phyloP scores from a whole-genome alignment of 2,113 vertebrate genomes.

The Hoplias malabaricus region DNA sequence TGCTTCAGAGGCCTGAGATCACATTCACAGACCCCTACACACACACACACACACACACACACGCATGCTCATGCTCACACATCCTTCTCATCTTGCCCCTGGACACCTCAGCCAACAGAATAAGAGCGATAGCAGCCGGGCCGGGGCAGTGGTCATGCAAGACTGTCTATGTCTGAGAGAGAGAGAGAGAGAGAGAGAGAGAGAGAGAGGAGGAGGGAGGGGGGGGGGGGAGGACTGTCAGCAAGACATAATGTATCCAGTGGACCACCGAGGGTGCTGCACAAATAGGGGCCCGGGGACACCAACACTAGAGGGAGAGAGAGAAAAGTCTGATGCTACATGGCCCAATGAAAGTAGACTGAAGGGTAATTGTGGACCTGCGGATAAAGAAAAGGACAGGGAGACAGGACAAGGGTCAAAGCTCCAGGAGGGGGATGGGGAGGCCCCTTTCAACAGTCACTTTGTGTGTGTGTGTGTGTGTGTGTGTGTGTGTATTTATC shows the following conservation, averaged over 20 bases:
- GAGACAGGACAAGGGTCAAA: constrained; percentile 34
- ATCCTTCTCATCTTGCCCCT: constrained; percentile 42
- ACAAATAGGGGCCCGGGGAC: constrained; percentile 39
- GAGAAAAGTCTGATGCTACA: constrained; percentile 13
- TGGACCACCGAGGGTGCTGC: constrained; percentile 46
- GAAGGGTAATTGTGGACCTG: constrained; percentile 39
- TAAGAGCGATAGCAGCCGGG: constrained; percentile 29
- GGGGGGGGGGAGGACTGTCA: constrained; percentile 28
- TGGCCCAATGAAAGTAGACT: constrained; percentile 34
- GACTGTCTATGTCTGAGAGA: not conserved
- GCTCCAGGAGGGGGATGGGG: constrained; percentile 38
- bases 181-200: not conserved
- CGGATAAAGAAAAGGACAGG: constrained; percentile 32
- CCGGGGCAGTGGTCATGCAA: constrained; percentile 5
- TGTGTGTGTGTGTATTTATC: constrained; percentile 42
- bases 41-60: constrained; percentile 21
- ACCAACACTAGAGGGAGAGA: not conserved
- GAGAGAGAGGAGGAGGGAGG: not conserved
- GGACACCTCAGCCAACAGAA: constrained; percentile 32
- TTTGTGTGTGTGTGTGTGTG: constrained; percentile 35
- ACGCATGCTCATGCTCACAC: constrained; percentile 25
- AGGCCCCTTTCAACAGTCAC: constrained; percentile 34
- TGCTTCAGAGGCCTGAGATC: constrained; percentile 36
- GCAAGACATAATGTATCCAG: constrained; percentile 49
- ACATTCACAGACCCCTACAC: constrained; percentile 42